Evolutionary conservation across 1,140 invertebrate species (phyloP).

Genomic region (Reticulitermes speratus): DNA sequence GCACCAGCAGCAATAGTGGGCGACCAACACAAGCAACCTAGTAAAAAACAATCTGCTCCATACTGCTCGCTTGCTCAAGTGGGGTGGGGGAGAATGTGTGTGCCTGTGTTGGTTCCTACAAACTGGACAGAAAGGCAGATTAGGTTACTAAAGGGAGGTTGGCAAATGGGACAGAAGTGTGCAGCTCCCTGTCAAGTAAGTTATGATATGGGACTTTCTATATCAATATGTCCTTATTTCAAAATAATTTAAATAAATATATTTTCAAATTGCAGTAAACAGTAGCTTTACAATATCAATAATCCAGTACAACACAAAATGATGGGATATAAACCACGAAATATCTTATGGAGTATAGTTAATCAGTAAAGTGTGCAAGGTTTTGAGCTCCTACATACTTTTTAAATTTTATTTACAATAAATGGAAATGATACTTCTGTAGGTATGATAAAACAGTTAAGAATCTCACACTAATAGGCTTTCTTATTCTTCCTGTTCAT

Average conservation of each 20-base stretch:
- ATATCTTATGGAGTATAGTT: no score
- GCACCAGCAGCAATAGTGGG: constrained; percentile 10
- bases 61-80: neutral
- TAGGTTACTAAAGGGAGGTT: neutral
- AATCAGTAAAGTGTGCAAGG: no score
- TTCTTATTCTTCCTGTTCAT: no score
- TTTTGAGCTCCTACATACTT: no score
- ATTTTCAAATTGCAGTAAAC: neutral
- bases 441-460: no score
- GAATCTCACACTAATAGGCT: no score
- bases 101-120: neutral
- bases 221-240: neutral
- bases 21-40: constrained; percentile 9
- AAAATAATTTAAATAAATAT: neutral
- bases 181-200: neutral
- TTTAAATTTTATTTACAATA: no score
- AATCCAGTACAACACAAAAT: no score
- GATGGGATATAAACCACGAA: no score
- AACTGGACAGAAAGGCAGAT: neutral
- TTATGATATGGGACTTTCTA: neutral
- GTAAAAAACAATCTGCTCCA: neutral
- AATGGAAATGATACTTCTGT: no score
- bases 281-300: no score
- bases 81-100: constrained; percentile 1
- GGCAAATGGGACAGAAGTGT: neutral